phyloP scores from a whole-genome alignment of 2,888 invertebrate genomes.

The Orthonevra nobilis region DNA sequence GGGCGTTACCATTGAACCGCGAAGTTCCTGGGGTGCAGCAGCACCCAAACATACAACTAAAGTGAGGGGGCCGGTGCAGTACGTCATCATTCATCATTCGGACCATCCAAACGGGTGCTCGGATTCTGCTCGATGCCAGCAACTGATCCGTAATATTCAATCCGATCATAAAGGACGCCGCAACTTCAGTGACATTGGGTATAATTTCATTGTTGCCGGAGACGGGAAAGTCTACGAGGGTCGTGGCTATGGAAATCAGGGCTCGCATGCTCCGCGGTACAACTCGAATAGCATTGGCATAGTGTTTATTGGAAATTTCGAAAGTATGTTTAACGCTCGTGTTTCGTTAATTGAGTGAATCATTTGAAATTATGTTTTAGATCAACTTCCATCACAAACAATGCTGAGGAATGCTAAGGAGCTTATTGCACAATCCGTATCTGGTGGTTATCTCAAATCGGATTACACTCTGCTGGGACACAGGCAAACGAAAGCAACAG shows the following conservation, averaged over 20 bases:
- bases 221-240: conserved; percentile 87
- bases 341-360: no score
- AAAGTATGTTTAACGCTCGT: no score
- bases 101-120: conserved; percentile 84
- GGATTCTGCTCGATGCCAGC: conserved; percentile 81
- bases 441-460: conserved; percentile 82
- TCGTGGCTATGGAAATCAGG: conserved; percentile 85
- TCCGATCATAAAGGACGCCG: conserved; percentile 82
- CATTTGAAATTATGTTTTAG: no score
- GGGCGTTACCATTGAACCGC: conserved; percentile 75
- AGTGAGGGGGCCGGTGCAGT: conserved; percentile 82
- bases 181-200: conserved; percentile 86
- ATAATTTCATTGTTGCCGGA: conserved; percentile 87
- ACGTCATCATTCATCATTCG: conserved; percentile 87
- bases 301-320: conserved; percentile 83
- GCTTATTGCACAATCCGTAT: conserved; percentile 83
- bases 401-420: conserved; percentile 83
- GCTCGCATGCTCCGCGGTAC: conserved; percentile 86
- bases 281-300: conserved; percentile 86
- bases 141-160: conserved; percentile 85
- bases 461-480: conserved; percentile 86
- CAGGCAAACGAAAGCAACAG: conserved; percentile 83
- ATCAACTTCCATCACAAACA: conserved; percentile 81
- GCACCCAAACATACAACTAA: conserved; percentile 80
- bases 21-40: conserved; percentile 82